phyloP scores from a whole-genome alignment of 2,113 vertebrate genomes.

The Maylandia zebra region DNA sequence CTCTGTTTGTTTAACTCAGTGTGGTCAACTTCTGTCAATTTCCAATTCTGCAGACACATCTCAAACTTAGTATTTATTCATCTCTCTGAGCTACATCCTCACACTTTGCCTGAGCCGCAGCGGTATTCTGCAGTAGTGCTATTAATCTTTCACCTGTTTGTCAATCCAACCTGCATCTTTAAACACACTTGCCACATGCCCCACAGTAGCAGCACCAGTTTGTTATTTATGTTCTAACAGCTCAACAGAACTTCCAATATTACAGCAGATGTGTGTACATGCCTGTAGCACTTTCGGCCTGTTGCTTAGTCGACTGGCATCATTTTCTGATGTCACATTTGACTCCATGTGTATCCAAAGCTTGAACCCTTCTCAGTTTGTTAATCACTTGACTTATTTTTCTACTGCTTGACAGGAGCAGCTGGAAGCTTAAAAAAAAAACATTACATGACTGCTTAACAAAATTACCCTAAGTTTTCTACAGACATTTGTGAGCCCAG shows the following conservation, averaged over 20 bases:
- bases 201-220: background rate
- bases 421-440: background rate
- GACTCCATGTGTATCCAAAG: background rate
- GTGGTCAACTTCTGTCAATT: background rate
- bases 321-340: background rate
- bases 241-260: background rate
- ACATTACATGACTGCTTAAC: accelerated
- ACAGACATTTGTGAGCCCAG: background rate
- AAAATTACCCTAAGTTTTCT: background rate
- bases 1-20: background rate
- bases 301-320: background rate
- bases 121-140: background rate
- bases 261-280: background rate
- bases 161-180: background rate
- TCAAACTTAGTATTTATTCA: background rate
- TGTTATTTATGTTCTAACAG: background rate
- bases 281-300: background rate
- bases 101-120: background rate
- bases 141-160: background rate
- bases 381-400: background rate
- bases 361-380: background rate
- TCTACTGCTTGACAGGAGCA: background rate
- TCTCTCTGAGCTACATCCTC: background rate
- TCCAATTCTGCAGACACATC: background rate
- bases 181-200: background rate